Conservation (phyloP, 2,797 vertebrate species). For the Phoeniculus purpureus region DNA sequence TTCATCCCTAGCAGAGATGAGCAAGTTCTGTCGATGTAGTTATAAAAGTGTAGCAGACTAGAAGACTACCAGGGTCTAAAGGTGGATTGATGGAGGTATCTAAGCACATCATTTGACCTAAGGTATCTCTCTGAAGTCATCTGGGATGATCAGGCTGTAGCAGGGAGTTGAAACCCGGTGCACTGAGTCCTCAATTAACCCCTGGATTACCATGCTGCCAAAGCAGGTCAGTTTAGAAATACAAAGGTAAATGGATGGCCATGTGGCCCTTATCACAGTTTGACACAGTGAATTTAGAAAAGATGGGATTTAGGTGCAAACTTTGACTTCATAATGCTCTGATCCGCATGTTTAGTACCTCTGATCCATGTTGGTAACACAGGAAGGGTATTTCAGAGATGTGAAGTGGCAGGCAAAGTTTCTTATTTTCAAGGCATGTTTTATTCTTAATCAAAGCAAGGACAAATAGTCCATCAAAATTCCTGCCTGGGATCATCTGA, state of each 20-base stretch:
- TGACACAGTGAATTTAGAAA: neutral
- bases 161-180: neutral
- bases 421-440: constrained; percentile 35
- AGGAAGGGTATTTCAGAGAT: neutral
- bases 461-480: constrained; percentile 49
- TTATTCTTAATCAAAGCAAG: constrained; percentile 51
- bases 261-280: neutral
- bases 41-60: fast-evolving
- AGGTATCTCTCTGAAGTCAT: neutral
- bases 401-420: neutral
- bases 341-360: constrained; percentile 22
- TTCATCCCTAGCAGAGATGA: neutral
- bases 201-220: neutral
- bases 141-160: neutral
- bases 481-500: constrained; percentile 23
- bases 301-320: neutral
- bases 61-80: neutral
- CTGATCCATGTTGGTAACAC: neutral
- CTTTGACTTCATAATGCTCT: neutral
- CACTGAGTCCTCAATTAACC: fast-evolving
- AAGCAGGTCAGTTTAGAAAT: neutral
- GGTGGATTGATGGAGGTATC: neutral
- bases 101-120: neutral
- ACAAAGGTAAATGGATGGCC: neutral
- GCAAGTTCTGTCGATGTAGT: neutral